phyloP scores from a whole-genome alignment of 2,888 invertebrate species.

The Drosophila incognita region DNA sequence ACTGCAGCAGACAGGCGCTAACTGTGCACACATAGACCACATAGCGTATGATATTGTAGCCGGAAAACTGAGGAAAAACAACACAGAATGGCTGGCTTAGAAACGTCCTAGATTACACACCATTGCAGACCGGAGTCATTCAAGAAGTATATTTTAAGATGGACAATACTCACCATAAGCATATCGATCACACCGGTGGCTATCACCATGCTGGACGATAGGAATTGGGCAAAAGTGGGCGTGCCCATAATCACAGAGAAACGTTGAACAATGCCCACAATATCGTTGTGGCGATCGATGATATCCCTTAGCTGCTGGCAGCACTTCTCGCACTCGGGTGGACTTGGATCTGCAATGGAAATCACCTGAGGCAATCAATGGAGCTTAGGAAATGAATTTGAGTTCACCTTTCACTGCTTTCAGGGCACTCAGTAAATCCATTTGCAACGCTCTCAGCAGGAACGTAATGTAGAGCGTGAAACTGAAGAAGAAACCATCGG shows the following conservation, averaged over 20 bases:
- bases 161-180: slow-evolving; percentile 46
- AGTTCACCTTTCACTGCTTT: slow-evolving; percentile 30
- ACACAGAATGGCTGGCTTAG: background rate
- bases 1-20: slow-evolving; percentile 51
- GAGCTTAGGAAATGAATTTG: background rate
- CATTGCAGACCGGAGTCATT: background rate
- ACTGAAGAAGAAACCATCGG: slow-evolving; percentile 68
- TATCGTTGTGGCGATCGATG: slow-evolving; percentile 68
- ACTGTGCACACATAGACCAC: slow-evolving; percentile 62
- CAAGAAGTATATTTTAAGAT: background rate
- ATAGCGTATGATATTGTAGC: slow-evolving; percentile 67
- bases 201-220: slow-evolving; percentile 65
- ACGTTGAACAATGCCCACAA: slow-evolving; percentile 54
- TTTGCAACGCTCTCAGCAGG: slow-evolving; percentile 40
- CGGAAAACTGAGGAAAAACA: slow-evolving; percentile 51
- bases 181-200: slow-evolving; percentile 70
- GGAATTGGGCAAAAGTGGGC: slow-evolving; percentile 65
- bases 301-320: slow-evolving; percentile 51
- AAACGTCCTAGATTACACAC: background rate
- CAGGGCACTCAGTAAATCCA: slow-evolving; percentile 49
- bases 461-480: slow-evolving; percentile 67
- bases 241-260: slow-evolving; percentile 62
- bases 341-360: slow-evolving; percentile 25
- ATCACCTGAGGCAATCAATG: background rate
- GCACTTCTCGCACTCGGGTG: slow-evolving; percentile 34